Conservation (phyloP, 2,888 invertebrate species). For the Sycophila texana region DNA sequence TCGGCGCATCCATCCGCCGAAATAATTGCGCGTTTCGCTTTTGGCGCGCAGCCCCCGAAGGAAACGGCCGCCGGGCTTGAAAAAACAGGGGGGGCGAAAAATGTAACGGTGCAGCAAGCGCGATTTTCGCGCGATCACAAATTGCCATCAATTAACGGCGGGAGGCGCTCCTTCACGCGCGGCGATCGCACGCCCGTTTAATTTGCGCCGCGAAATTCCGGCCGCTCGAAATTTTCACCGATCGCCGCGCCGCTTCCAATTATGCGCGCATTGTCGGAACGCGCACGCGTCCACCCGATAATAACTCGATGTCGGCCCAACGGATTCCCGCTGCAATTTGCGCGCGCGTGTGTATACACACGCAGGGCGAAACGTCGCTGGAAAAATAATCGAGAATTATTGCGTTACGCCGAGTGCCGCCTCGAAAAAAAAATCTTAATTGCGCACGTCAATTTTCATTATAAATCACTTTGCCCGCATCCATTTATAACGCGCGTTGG, state of each 20-base stretch:
- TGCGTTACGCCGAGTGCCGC: too few relatives aligned
- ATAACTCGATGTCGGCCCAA: slow-evolving; percentile 8
- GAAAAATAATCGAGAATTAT: slow-evolving; percentile 2
- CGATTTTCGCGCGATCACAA: slow-evolving; percentile 17
- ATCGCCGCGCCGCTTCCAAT: slow-evolving; percentile 18
- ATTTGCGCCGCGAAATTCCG: neutral
- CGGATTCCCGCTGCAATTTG: neutral
- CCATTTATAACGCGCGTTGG: too few relatives aligned
- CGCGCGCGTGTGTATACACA: neutral
- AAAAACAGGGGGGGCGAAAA: neutral
- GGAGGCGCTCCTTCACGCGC: too few relatives aligned
- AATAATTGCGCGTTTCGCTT: too few relatives aligned
- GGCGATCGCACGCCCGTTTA: too few relatives aligned
- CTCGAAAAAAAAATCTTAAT: too few relatives aligned
- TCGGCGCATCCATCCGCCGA: too few relatives aligned
- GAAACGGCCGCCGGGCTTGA: neutral
- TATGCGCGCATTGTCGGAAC: slow-evolving; percentile 17
- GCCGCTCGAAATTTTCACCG: slow-evolving; percentile 9
- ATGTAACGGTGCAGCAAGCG: neutral
- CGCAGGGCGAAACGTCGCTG: neutral
- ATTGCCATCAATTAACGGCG: slow-evolving; percentile 37
- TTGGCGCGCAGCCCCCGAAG: too few relatives aligned
- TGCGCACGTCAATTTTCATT: too few relatives aligned
- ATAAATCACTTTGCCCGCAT: too few relatives aligned
- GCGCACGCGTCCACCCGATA: slow-evolving; percentile 1